phyloP scores from a whole-genome alignment of 2,797 vertebrate species.

The Sebastes iracundus region DNA sequence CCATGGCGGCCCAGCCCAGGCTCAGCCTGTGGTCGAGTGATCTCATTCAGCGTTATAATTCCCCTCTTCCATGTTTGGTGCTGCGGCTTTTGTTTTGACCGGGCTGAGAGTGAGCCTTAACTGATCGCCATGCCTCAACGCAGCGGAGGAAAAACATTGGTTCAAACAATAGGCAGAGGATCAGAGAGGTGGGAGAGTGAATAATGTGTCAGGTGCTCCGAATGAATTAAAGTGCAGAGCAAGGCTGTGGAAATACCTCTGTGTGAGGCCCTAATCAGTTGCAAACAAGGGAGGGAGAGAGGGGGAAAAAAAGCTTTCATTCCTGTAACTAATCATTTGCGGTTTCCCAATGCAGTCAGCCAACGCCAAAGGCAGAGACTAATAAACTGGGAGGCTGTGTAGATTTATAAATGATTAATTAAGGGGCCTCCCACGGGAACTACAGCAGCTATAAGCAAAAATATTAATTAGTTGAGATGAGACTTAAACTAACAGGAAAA shows the following conservation, averaged over 20 bases:
- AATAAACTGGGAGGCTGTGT: slow-evolving; percentile 89
- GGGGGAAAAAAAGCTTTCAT: slow-evolving; percentile 72
- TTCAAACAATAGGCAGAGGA: slow-evolving; percentile 76
- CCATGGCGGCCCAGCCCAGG: slow-evolving; percentile 12
- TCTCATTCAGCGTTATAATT: slow-evolving; percentile 63
- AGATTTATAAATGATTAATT: slow-evolving; percentile 92
- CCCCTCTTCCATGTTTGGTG: slow-evolving; percentile 68
- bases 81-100: slow-evolving; percentile 69
- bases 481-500: slow-evolving; percentile 89
- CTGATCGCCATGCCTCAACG: slow-evolving; percentile 63
- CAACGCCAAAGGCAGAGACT: slow-evolving; percentile 86
- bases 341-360: slow-evolving; percentile 87
- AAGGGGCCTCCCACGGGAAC: slow-evolving; percentile 83
- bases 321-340: slow-evolving; percentile 89
- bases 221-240: slow-evolving; percentile 81
- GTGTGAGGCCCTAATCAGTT: slow-evolving; percentile 85
- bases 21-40: slow-evolving; percentile 60
- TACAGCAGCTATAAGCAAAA: slow-evolving; percentile 87
- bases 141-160: slow-evolving; percentile 64
- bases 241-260: slow-evolving; percentile 80
- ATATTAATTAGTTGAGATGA: slow-evolving; percentile 89
- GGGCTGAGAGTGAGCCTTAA: slow-evolving; percentile 58
- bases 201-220: slow-evolving; percentile 80
- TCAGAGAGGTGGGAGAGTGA: slow-evolving; percentile 76
- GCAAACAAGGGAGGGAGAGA: slow-evolving; percentile 78